Evolutionary conservation across 2,888 invertebrate species (phyloP).

Genomic region (Drosophila algonquin): DNA sequence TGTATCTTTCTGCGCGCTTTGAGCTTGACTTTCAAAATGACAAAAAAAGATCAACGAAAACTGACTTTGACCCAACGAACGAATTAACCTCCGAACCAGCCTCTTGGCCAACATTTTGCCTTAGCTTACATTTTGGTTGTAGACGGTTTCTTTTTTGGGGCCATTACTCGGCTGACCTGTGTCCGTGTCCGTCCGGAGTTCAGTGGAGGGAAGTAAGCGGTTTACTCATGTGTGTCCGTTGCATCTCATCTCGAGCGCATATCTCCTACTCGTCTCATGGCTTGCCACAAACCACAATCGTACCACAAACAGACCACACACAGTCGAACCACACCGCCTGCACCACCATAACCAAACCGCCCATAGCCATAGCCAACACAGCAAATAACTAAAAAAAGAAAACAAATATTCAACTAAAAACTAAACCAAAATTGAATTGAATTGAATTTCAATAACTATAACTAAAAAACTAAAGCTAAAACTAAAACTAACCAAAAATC

Average conservation of each 20-base stretch:
- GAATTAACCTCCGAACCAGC: slow-evolving; percentile 33
- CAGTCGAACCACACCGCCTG: slow-evolving; percentile 39
- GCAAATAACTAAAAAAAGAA: slow-evolving; percentile 13
- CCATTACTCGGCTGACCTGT: neutral
- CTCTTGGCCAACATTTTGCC: slow-evolving; percentile 42
- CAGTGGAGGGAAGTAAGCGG: slow-evolving; percentile 15
- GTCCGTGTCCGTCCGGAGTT: neutral
- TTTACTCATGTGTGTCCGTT: slow-evolving; percentile 52
- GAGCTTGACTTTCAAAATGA: slow-evolving; percentile 28
- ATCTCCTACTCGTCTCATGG: slow-evolving; percentile 41
- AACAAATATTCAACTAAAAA: slow-evolving; percentile 14
- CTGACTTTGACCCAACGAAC: slow-evolving; percentile 16
- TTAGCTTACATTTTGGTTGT: slow-evolving; percentile 46
- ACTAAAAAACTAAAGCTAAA: neutral
- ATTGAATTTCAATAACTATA: slow-evolving; percentile 15
- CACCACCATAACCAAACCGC: slow-evolving; percentile 25
- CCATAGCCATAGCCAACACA: slow-evolving; percentile 29
- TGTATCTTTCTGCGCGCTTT: slow-evolving; percentile 35
- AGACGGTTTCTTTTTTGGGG: slow-evolving; percentile 8
- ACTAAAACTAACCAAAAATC: slow-evolving; percentile 4
- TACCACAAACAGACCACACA: slow-evolving; percentile 45
- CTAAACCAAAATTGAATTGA: slow-evolving; percentile 16
- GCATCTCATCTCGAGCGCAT: slow-evolving; percentile 64
- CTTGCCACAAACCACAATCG: slow-evolving; percentile 35
- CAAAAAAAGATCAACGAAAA: neutral